Evolutionary conservation across 2,113 vertebrate species (phyloP).

Genomic region (Rhea pennata): DNA sequence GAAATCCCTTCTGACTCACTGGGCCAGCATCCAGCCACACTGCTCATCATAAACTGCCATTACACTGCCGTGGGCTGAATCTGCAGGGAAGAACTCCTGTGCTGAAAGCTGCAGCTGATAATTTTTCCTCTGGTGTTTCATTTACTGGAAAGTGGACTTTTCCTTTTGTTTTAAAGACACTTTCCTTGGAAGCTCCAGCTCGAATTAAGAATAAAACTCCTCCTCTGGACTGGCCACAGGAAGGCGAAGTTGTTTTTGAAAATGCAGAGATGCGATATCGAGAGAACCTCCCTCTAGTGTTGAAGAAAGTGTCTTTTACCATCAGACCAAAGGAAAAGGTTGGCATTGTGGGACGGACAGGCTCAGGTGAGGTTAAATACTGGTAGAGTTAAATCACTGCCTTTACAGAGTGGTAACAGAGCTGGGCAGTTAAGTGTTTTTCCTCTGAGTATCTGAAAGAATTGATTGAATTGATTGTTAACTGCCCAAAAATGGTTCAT

Average conservation of each 20-base stretch:
- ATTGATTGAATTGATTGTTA: neutral
- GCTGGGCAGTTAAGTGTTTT: neutral
- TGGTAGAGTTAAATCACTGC: neutral
- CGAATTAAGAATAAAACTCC: slow-evolving; percentile 88
- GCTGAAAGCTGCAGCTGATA: neutral
- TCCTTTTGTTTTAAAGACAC: slow-evolving; percentile 76
- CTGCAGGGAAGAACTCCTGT: neutral
- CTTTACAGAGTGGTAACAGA: neutral
- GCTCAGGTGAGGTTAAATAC: slow-evolving; percentile 83
- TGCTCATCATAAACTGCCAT: neutral
- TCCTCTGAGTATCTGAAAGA: neutral
- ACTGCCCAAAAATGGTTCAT: neutral
- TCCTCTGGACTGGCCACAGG: slow-evolving; percentile 88
- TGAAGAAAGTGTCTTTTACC: slow-evolving; percentile 91
- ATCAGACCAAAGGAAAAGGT: slow-evolving; percentile 93
- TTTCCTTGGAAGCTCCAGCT: slow-evolving; percentile 92
- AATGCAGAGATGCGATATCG: slow-evolving; percentile 91
- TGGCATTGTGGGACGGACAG: slow-evolving; percentile 92
- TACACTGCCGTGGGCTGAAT: neutral
- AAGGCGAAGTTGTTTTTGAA: slow-evolving; percentile 89
- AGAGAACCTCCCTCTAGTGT: slow-evolving; percentile 90
- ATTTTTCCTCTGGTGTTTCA: neutral
- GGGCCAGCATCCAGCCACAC: neutral
- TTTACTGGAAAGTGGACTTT: neutral
- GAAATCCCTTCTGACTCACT: neutral